These are phyloP conservation scores for Drusus annulatus DNA, from an alignment of 1,140 invertebrate genomes.

Conservation along the genomic window DNA sequence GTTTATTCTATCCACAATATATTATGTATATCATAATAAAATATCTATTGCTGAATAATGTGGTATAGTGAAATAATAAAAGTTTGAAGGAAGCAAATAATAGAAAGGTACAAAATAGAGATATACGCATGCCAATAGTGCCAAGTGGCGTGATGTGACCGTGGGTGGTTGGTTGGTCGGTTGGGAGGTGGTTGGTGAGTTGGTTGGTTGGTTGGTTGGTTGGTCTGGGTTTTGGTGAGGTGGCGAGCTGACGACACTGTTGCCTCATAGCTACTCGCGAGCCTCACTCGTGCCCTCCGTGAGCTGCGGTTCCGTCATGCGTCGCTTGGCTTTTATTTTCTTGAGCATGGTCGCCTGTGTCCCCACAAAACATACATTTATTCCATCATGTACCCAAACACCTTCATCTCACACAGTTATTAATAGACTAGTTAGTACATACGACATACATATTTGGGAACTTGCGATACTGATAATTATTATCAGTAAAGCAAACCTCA, in stretches of 20 bases:
- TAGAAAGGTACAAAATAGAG: slow-evolving; percentile 56
- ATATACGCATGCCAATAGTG: slow-evolving; percentile 59
- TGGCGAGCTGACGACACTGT: background rate
- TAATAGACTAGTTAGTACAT: no score
- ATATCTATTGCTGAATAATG: slow-evolving; percentile 38
- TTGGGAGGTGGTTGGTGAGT: background rate
- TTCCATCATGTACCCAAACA: slow-evolving; percentile 16
- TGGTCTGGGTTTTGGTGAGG: slow-evolving; percentile 6
- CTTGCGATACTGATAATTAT: no score
- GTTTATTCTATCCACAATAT: slow-evolving; percentile 9
- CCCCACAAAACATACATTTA: slow-evolving; percentile 52
- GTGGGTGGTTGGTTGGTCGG: background rate
- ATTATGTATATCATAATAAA: background rate
- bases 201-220: background rate
- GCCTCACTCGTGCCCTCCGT: slow-evolving; percentile 75
- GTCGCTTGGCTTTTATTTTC: slow-evolving; percentile 95
- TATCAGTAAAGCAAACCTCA: no score
- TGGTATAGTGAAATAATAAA: slow-evolving; percentile 50
- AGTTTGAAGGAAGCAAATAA: slow-evolving; percentile 58
- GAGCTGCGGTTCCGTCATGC: slow-evolving; percentile 88
- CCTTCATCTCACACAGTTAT: no score
- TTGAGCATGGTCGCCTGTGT: slow-evolving; percentile 90
- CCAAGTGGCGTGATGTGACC: slow-evolving; percentile 56
- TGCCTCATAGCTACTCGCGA: slow-evolving; percentile 46
- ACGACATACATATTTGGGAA: no score